A percentile compares a stretch with the other conserved stretches of the same genome.
phyloP scores from a whole-genome alignment of 2,888 invertebrate genomes.

The Cecidostiba fungosa region DNA sequence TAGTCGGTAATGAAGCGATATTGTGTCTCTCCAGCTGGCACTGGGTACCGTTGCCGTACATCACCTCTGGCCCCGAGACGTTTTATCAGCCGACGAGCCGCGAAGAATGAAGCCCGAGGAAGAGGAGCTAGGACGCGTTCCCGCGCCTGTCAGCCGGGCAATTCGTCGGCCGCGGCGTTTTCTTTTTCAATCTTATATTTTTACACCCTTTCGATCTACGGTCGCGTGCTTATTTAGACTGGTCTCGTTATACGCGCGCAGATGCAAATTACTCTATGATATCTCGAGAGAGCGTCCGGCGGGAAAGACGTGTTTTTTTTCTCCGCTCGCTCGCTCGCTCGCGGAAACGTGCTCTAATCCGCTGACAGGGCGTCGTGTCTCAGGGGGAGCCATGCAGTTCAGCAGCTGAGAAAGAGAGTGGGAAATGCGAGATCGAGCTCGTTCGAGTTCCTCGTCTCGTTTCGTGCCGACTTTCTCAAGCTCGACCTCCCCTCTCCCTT shows the following conservation, averaged over 20 bases:
- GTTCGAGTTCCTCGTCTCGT: slow-evolving; percentile 48
- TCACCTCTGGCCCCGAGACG: slow-evolving; percentile 59
- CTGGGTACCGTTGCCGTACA: slow-evolving; percentile 51
- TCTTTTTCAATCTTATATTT: not conserved
- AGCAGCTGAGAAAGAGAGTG: slow-evolving; percentile 26
- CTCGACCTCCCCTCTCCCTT: not conserved
- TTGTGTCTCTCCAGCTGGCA: slow-evolving; percentile 44
- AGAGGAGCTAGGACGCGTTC: slow-evolving; percentile 26
- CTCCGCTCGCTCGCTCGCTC: too few species aligned
- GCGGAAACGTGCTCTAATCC: slow-evolving; percentile 51
- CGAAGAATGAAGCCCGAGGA: not conserved
- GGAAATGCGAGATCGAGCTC: slow-evolving; percentile 20
- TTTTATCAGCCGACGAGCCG: slow-evolving; percentile 64
- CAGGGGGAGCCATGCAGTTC: not conserved
- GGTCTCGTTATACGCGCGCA: too few species aligned
- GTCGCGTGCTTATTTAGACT: too few species aligned
- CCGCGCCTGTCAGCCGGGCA: slow-evolving; percentile 11
- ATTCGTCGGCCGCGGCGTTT: not conserved
- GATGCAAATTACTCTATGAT: slow-evolving; percentile 10
- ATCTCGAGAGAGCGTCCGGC: slow-evolving; percentile 25
- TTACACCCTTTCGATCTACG: not conserved
- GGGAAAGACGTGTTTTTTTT: slow-evolving; percentile 45
- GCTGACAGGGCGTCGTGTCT: slow-evolving; percentile 37
- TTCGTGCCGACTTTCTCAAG: slow-evolving; percentile 51
- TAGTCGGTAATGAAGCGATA: slow-evolving; percentile 62